Base-by-base conservation (phyloP, 2,113 vertebrate species). In the Acrocephalus kingi region DNA sequence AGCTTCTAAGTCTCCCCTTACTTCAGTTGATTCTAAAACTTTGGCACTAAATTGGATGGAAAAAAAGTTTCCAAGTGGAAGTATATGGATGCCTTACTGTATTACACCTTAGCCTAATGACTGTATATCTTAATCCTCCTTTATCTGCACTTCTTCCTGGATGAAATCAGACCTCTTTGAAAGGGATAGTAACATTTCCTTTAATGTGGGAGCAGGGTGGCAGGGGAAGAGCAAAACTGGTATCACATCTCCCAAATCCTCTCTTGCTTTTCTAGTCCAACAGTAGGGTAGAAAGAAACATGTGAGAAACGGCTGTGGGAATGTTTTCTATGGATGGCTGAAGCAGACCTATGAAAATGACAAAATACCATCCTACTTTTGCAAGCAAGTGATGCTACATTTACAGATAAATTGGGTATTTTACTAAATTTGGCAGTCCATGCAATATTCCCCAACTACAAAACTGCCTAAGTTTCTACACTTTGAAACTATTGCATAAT, bases 401-500 rank as follows among this genome's bases (percentile, higher is more conserved):
- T 28, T 74, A 24, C 0, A 0, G 25, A 30, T 59, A 80, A 83
- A 67, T 74, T 62, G 41, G 39, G 6, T 37, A 16, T 63, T 90
- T 46, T 51, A 21, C 46, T 92, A 82, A 85, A 49, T 90, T 35
- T 49, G 41, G 52, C 0, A 23, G 74, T 69, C 18, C 15, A 4
- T 31, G 46, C 48, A 75, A 30, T 37, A 72, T 43, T 89, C 49
- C 54, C 51, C 59, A 90, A 77, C 25, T 27, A 93, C 59, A 62
- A 85, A 83, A 30, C 35, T 69, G 28, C 54, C n/a, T 7, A 15
- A 93, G 74, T 80, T 93, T 87, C 67, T 64, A 45, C 61, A 68
- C 35, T 88, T 80, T 81, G 41, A 68, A 92, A 84, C 56, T 48
- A 59, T 94, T 97, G 76, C 39, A 61, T 95, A 94, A 95, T 25